Base-by-base conservation (phyloP, 2,113 vertebrate genomes). In the Ranitomeya variabilis region DNA sequence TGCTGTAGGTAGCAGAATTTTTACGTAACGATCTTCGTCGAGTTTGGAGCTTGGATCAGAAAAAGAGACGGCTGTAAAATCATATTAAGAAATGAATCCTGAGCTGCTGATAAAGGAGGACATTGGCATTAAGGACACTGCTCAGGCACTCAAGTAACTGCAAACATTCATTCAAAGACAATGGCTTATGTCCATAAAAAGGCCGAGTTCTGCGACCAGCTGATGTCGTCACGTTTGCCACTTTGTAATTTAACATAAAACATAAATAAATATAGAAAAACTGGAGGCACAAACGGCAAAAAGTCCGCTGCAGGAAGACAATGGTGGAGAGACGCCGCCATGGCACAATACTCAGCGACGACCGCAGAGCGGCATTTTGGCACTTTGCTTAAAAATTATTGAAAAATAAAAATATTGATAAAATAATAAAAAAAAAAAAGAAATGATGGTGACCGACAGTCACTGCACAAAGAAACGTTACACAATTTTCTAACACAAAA, bases 361-460 rank as follows among this genome's bases (percentile, higher is more conserved):
- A 62, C 51, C 55, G n/a, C 73, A 21, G 37, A 23, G 26, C 21
- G 14, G 81, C 76, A 67, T 26, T 87, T 87, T 87, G 86, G 86
- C 86, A 87, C 71, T 7, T 26, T 37, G 60, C 8, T 8, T 80
- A 81, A 81, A 51, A 76, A 52, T 45, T 15, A 37, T 45, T 21
- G 11, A 21, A 76, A 45, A 18, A 3, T 0, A 51, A 51, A 9
- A 64, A 15, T 14, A 13, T 73, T 1, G 5, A 3, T 4, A 26
- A 16, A 81, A 81, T 21, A 76, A 52, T 2, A 10, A 37, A 74
- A 52, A 10, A 21, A 52, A 18, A 18, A 3, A 0, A 51, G 21
- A 9, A 21, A 62, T 18, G 37, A 15, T 2, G 13, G 37, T 1
- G 5, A 3, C 5, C 15, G 23, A 80, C 10, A 37, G 9, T 1